Evolutionary conservation across 2,113 vertebrate species (phyloP).

Genomic region (Mormyrus iriodes): DNA sequence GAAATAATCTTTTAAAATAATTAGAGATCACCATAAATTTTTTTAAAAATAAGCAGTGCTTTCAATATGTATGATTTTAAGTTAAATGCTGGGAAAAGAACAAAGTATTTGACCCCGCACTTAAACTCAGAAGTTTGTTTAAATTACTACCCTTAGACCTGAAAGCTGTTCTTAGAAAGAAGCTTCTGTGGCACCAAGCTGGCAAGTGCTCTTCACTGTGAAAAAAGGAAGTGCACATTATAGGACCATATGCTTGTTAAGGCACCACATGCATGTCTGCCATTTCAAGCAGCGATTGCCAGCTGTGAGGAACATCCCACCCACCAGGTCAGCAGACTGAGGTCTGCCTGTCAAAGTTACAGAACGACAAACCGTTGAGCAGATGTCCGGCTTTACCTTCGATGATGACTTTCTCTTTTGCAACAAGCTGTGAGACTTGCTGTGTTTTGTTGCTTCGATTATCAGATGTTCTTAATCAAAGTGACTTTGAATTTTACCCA

Average conservation of each 20-base stretch:
- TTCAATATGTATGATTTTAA: background rate
- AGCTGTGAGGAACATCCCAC: conserved; percentile 7
- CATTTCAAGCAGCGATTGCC: background rate
- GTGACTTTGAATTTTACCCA: background rate
- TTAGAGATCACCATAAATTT: background rate
- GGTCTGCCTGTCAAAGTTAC: background rate
- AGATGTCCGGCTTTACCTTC: background rate
- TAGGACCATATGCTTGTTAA: background rate
- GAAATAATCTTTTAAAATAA: background rate
- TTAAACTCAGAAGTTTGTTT: background rate
- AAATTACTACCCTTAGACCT: background rate
- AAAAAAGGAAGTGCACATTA: background rate
- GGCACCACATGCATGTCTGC: background rate
- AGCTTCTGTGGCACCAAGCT: background rate
- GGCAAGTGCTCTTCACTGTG: background rate
- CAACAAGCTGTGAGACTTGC: background rate
- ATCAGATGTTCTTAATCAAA: conserved; percentile 4
- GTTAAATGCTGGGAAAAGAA: conserved; percentile 7
- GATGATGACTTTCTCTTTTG: background rate
- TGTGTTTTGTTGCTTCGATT: background rate
- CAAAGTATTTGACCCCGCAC: conserved; percentile 2
- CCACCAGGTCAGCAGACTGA: background rate
- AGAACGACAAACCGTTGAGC: background rate
- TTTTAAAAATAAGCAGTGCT: background rate
- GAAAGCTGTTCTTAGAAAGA: background rate